phyloP scores from a whole-genome alignment of 2,113 vertebrate genomes.

The Ifrita kowaldi region DNA sequence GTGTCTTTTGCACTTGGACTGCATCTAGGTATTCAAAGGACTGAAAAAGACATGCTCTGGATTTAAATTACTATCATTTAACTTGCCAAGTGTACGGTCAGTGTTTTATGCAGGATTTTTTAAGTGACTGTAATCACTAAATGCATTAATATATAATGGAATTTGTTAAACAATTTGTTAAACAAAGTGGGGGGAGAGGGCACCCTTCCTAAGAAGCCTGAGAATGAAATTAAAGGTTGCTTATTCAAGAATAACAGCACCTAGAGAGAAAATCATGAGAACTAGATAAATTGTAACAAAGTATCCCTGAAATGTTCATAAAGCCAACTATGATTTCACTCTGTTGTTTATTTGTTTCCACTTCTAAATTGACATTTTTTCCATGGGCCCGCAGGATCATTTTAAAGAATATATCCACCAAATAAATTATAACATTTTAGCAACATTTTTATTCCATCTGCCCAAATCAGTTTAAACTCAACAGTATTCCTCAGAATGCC shows the following conservation, averaged over 20 bases:
- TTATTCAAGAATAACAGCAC: not conserved
- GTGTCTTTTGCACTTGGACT: not conserved
- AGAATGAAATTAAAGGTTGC: not conserved
- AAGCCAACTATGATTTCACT: not conserved
- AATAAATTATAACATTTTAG: not conserved
- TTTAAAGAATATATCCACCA: not conserved
- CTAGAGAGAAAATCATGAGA: not conserved
- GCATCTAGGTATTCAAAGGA: not conserved
- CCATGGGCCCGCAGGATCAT: not conserved
- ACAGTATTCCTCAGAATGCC: not conserved
- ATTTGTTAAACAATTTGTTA: not conserved
- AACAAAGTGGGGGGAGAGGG: not conserved
- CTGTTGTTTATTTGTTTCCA: not conserved
- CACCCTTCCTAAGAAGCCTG: not conserved
- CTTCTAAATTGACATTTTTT: not conserved
- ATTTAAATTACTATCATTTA: not conserved
- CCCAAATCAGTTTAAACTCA: not conserved
- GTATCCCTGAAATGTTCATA: not conserved
- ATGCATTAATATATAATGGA: not conserved
- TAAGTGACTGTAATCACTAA: not conserved
- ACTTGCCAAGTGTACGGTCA: not conserved
- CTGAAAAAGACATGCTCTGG: not conserved
- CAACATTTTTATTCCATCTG: not conserved
- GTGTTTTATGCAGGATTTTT: not conserved
- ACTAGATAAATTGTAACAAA: not conserved